Evolutionary conservation across 92 coral and sea anemone species (phyloP).

Genomic region (Diadumene lineata): DNA sequence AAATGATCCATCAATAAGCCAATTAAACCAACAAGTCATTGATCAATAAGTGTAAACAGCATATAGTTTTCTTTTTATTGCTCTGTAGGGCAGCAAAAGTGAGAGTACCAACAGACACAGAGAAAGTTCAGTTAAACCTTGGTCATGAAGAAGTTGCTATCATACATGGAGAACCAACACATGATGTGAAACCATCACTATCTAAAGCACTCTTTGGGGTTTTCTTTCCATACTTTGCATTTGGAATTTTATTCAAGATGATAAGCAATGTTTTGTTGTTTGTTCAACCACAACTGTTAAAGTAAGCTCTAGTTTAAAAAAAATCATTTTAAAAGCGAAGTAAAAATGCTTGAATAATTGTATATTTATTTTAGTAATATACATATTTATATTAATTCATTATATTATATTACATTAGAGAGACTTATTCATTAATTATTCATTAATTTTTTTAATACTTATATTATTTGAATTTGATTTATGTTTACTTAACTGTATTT

Average conservation of each 20-base stretch:
- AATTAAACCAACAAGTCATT: too few relatives aligned
- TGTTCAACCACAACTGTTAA: slow-evolving; percentile 81
- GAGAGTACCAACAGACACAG: slow-evolving; percentile 31
- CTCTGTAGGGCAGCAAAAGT: slow-evolving; percentile 20
- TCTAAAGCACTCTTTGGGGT: slow-evolving; percentile 62
- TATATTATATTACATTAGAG: too few relatives aligned
- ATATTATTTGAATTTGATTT: too few relatives aligned
- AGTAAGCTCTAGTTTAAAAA: slow-evolving; percentile 55
- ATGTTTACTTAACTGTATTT: too few relatives aligned
- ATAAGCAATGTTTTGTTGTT: slow-evolving; percentile 60
- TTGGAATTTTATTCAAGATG: slow-evolving; percentile 63
- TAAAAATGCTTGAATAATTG: too few relatives aligned
- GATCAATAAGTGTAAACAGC: too few relatives aligned
- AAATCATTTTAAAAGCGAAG: too few relatives aligned
- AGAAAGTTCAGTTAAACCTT: slow-evolving; percentile 40
- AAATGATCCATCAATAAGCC: too few relatives aligned
- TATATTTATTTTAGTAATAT: too few relatives aligned
- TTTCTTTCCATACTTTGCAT: slow-evolving; percentile 66
- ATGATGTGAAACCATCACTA: slow-evolving; percentile 54
- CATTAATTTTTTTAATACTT: too few relatives aligned
- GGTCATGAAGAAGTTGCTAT: slow-evolving; percentile 43
- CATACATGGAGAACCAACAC: neutral
- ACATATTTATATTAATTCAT: too few relatives aligned
- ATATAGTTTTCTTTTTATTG: neutral
- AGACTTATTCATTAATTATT: too few relatives aligned